These are phyloP conservation scores for Crotalus horridus DNA, from an alignment of 2,113 vertebrate genomes.

Conservation along the genomic window DNA sequence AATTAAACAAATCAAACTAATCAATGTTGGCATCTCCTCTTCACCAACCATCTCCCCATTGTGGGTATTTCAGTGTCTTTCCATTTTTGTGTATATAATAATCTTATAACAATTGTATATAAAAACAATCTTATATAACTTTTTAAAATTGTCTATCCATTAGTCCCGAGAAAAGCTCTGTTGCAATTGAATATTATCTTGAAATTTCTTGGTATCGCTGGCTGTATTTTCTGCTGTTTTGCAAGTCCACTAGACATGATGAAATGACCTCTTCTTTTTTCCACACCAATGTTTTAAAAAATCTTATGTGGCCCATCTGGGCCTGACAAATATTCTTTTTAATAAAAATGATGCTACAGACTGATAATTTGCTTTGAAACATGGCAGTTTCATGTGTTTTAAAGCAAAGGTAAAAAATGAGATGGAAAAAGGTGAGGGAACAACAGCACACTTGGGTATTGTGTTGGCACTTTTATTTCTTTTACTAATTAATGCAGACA, in stretches of 20 bases:
- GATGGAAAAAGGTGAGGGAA: neutral
- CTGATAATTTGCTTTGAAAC: neutral
- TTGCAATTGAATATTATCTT: neutral
- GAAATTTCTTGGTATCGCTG: neutral
- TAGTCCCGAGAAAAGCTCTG: neutral
- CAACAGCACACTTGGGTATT: neutral
- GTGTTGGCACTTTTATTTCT: neutral
- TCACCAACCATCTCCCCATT: neutral
- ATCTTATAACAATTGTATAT: neutral
- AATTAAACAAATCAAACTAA: neutral
- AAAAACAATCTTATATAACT: neutral
- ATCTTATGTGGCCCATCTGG: neutral
- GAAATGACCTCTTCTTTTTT: neutral
- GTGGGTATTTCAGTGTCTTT: neutral
- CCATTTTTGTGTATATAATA: neutral
- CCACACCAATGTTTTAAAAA: neutral
- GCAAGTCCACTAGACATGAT: neutral
- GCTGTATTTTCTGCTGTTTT: neutral
- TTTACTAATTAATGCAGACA: neutral
- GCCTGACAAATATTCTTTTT: neutral
- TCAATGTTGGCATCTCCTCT: neutral
- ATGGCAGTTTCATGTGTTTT: neutral
- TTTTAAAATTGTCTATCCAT: neutral
- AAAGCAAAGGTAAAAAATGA: neutral
- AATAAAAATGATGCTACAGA: neutral